Evolutionary conservation across 2,797 vertebrate genomes (phyloP).

Genomic region (Channallabes apus): DNA sequence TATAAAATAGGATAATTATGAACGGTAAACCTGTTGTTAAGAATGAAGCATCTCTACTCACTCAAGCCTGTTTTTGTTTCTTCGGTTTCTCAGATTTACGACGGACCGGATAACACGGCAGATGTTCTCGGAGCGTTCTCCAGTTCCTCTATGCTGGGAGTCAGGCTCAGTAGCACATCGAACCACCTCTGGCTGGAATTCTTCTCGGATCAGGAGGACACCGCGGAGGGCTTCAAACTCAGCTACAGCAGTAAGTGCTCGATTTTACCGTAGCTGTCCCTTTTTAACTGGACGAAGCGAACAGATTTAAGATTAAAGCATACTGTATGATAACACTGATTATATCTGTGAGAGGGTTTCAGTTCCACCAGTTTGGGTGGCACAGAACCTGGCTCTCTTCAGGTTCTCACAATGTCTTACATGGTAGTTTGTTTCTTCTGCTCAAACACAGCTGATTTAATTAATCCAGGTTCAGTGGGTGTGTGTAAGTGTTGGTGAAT

Average conservation of each 20-base stretch:
- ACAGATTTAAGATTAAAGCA: background rate
- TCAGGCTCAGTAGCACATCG: slow-evolving; percentile 90
- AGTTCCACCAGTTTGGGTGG: background rate
- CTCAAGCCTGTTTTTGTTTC: background rate
- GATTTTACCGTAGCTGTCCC: background rate
- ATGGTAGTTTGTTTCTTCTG: background rate
- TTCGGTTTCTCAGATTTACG: slow-evolving; percentile 82
- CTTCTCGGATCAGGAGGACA: slow-evolving; percentile 86
- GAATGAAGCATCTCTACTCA: background rate
- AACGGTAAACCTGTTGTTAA: background rate
- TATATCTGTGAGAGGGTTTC: background rate
- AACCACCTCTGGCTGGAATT: slow-evolving; percentile 97
- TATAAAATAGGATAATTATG: background rate
- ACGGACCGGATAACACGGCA: slow-evolving; percentile 88
- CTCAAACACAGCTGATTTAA: too few relatives aligned
- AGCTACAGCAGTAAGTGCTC: slow-evolving; percentile 87
- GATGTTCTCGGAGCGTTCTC: slow-evolving; percentile 86
- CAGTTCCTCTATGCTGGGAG: slow-evolving; percentile 81
- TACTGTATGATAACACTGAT: background rate
- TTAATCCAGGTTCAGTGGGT: too few relatives aligned
- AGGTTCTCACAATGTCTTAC: background rate
- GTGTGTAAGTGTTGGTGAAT: too few relatives aligned
- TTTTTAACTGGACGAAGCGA: background rate
- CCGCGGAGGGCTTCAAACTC: slow-evolving; percentile 90
- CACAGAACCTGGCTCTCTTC: background rate